phyloP scores from a whole-genome alignment of 1,140 invertebrate genomes.

The Triops cancriformis region DNA sequence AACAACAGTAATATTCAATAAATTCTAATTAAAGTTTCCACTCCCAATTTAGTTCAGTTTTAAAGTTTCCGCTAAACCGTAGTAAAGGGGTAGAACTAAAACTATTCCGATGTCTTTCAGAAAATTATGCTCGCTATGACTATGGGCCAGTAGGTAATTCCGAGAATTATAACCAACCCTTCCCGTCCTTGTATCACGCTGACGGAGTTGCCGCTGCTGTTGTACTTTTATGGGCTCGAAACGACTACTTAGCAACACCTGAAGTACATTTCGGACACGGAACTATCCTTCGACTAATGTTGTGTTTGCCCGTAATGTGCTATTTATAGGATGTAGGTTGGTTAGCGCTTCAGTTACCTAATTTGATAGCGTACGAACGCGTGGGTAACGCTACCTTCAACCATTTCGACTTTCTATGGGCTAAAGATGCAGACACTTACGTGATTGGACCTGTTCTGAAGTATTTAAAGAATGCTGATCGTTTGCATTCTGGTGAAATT shows the following conservation, averaged over 20 bases:
- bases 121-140: constrained; percentile 48
- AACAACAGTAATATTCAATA: constrained; percentile 40
- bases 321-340: constrained; percentile 31
- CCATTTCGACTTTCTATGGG: constrained; percentile 40
- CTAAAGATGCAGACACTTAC: constrained; percentile 33
- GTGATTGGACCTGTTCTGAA: constrained; percentile 10
- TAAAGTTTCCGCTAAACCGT: no score
- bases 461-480: background rate
- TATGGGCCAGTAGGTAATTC: constrained; percentile 53
- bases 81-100: background rate
- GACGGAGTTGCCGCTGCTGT: constrained; percentile 53
- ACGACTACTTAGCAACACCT: constrained; percentile 58
- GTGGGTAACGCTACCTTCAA: constrained; percentile 35
- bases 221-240: constrained; percentile 56
- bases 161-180: constrained; percentile 45
- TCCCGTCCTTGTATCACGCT: constrained; percentile 57
- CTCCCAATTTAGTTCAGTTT: no score
- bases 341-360: constrained; percentile 29
- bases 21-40: no score
- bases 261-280: constrained; percentile 28
- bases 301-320: background rate
- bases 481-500: no score
- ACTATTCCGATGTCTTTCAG: constrained; percentile 15
- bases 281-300: background rate
- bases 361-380: constrained; percentile 28